These are phyloP conservation scores for Schlechtendalia chinensis DNA, from an alignment of 1,140 invertebrate genomes.

Conservation along the genomic window DNA sequence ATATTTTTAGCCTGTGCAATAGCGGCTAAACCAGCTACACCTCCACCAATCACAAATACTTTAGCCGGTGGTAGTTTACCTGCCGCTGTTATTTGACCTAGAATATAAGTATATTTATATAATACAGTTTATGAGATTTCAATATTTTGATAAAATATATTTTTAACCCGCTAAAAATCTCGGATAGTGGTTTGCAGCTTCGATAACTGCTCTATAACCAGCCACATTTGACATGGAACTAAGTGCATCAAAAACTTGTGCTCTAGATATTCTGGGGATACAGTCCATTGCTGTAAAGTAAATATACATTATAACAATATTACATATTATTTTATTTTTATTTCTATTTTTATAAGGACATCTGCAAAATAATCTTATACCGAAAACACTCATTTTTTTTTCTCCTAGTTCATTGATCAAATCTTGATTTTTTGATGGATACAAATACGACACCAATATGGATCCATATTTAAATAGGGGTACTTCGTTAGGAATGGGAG, in stretches of 20 bases:
- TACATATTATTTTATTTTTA: not conserved
- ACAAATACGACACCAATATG: slow-evolving; percentile 81
- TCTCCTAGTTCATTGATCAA: slow-evolving; percentile 71
- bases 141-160: not conserved
- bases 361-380: slow-evolving; percentile 56
- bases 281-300: slow-evolving; percentile 71
- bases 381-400: slow-evolving; percentile 78
- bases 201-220: slow-evolving; percentile 85
- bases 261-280: slow-evolving; percentile 77
- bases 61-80: slow-evolving; percentile 83
- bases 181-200: slow-evolving; percentile 85
- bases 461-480: slow-evolving; percentile 59
- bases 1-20: slow-evolving; percentile 83
- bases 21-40: slow-evolving; percentile 82
- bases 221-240: slow-evolving; percentile 92
- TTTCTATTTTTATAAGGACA: not conserved
- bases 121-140: not conserved
- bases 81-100: slow-evolving; percentile 82
- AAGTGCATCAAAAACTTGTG: slow-evolving; percentile 86
- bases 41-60: slow-evolving; percentile 83
- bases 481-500: slow-evolving; percentile 69
- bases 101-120: slow-evolving; percentile 2
- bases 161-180: slow-evolving; percentile 77
- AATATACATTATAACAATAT: not conserved
- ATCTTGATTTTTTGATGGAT: slow-evolving; percentile 78